Conservation (phyloP, 2,113 vertebrate genomes). For the Cryptomyrus ogoouensis region DNA sequence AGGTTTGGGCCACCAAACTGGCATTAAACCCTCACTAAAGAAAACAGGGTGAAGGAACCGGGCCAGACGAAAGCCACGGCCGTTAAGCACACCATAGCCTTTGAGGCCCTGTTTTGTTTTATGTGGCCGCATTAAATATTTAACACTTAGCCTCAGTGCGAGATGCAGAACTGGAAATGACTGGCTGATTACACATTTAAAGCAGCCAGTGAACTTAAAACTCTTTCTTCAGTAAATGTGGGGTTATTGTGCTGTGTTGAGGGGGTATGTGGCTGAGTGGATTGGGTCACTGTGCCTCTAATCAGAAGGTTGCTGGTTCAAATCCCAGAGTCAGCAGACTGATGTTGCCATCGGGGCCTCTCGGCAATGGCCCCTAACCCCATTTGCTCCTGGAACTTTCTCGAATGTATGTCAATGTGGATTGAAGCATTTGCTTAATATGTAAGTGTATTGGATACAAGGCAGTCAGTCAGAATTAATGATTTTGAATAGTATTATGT, state of each 20-base stretch:
- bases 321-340: background rate
- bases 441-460: background rate
- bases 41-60: background rate
- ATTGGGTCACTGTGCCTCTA: background rate
- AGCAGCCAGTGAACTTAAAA: background rate
- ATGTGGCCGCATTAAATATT: background rate
- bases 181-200: background rate
- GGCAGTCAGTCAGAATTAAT: background rate
- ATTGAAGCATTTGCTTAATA: background rate
- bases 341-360: background rate
- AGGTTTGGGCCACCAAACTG: background rate
- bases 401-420: background rate
- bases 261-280: background rate
- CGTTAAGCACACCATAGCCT: background rate
- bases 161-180: background rate
- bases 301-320: background rate
- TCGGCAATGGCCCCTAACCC: background rate
- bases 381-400: background rate
- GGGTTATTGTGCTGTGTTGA: background rate
- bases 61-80: background rate
- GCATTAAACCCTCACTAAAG: background rate
- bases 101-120: background rate
- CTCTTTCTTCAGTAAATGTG: background rate
- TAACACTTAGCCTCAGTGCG: conserved; percentile 3
- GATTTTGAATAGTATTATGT: background rate